phyloP scores from a whole-genome alignment of 2,888 invertebrate species.

The Rotaria sp. region DNA sequence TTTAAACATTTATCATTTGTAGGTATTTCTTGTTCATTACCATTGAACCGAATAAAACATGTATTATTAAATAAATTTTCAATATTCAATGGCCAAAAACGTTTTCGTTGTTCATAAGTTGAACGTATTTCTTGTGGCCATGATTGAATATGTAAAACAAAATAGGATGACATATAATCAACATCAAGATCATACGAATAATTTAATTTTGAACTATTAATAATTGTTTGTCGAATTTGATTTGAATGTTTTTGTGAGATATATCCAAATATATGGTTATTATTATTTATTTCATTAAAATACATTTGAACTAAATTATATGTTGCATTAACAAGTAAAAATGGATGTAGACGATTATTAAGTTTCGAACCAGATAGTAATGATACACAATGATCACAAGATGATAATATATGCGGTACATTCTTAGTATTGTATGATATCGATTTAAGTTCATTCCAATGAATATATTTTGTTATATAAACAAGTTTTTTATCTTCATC shows the following conservation, averaged over 20 bases:
- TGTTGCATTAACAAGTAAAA: neutral
- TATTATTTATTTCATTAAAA: neutral
- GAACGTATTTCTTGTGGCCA: neutral
- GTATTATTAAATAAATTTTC: neutral
- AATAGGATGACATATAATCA: neutral
- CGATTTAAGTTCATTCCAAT: neutral
- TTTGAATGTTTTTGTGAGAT: neutral
- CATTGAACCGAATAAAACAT: neutral
- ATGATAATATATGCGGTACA: neutral
- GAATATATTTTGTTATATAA: neutral
- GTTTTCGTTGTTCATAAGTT: neutral
- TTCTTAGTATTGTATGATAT: neutral
- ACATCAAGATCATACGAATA: slow-evolving; percentile 1
- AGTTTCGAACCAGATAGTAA: neutral
- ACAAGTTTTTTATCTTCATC: neutral
- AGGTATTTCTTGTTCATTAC: neutral
- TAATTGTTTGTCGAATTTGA: neutral
- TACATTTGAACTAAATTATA: neutral
- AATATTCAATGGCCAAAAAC: neutral
- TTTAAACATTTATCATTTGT: neutral
- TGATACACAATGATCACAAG: neutral
- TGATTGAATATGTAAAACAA: neutral
- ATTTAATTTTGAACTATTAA: neutral
- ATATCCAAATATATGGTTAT: neutral
- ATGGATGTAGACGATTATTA: neutral